A percentile compares a stretch with the other conserved stretches of the same genome.
phyloP scores from a whole-genome alignment of 1,140 invertebrate genomes.

The Lamellibrachia luymesi region DNA sequence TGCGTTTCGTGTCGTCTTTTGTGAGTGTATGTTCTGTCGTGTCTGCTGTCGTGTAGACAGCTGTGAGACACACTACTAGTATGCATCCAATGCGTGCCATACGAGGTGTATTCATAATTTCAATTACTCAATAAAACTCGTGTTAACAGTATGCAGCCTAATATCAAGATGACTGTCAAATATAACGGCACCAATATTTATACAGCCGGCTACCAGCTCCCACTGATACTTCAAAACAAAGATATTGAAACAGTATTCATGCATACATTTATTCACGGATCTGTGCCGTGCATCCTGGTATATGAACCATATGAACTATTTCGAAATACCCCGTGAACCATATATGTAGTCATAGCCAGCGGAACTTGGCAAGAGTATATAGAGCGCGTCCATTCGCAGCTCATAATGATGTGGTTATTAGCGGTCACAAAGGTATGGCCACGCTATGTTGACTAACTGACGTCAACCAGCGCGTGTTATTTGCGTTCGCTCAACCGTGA shows the following conservation, averaged over 20 bases:
- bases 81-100: background rate
- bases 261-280: background rate
- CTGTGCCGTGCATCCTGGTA: background rate
- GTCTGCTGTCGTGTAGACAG: background rate
- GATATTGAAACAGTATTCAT: background rate
- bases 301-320: slow-evolving; percentile 2
- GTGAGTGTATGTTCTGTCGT: background rate
- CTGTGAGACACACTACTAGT: background rate
- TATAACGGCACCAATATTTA: background rate
- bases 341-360: slow-evolving; percentile 10
- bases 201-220: background rate
- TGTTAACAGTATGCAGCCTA: background rate
- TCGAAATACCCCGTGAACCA: background rate
- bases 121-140: no score
- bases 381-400: background rate
- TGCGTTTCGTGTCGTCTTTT: background rate
- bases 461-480: background rate
- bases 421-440: no score
- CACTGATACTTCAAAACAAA: background rate
- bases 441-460: background rate
- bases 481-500: background rate
- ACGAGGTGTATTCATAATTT: background rate
- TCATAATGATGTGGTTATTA: background rate
- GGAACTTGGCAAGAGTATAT: background rate
- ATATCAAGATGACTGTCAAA: background rate